A percentile compares a stretch with the other conserved stretches of the same genome.
Conservation (phyloP, 2,888 invertebrate species). For the Tillus elongatus region DNA sequence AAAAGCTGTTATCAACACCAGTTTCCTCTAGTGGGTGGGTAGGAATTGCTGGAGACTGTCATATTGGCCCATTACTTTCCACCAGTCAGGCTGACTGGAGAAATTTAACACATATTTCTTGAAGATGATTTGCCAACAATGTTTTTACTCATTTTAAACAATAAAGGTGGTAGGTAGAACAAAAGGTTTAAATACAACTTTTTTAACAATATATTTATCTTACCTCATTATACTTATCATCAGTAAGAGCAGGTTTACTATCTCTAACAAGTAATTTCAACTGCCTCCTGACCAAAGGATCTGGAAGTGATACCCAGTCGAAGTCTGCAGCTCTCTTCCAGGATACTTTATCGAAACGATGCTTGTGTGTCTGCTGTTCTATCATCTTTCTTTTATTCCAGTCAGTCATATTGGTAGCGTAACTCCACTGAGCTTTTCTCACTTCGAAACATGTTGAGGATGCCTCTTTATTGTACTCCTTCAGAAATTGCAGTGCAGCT, state of each 20-base stretch:
- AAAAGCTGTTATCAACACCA: no score
- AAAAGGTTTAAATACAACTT: no score
- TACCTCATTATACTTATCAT: slow-evolving; percentile 68
- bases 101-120: no score
- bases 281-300: slow-evolving; percentile 58
- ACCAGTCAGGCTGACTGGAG: no score
- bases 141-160: no score
- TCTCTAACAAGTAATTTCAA: slow-evolving; percentile 60
- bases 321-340: slow-evolving; percentile 65
- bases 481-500: slow-evolving; percentile 63
- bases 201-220: no score
- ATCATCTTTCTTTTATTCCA: slow-evolving; percentile 60
- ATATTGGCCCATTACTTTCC: no score
- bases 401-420: slow-evolving; percentile 68
- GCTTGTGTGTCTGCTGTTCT: slow-evolving; percentile 59
- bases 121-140: no score
- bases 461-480: slow-evolving; percentile 65
- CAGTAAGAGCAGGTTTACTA: slow-evolving; percentile 64
- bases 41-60: no score
- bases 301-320: slow-evolving; percentile 58
- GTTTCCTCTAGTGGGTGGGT: no score
- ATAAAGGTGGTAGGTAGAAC: no score
- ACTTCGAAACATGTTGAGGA: slow-evolving; percentile 64
- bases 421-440: slow-evolving; percentile 64
- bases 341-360: slow-evolving; percentile 65